Conservation (phyloP, 2,888 invertebrate species). For the Clepsis dumicolana region DNA sequence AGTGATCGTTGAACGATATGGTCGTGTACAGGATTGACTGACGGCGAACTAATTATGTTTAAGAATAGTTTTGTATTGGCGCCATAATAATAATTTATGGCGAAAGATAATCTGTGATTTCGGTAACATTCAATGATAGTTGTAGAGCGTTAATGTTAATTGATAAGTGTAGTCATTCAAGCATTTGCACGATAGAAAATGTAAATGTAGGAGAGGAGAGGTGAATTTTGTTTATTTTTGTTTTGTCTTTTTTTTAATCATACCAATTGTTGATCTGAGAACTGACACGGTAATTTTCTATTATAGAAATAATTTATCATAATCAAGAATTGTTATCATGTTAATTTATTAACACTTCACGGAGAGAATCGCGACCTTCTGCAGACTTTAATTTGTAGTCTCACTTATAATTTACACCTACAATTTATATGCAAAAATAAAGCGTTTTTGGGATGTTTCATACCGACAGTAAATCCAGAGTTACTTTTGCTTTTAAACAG, state of each 20-base stretch:
- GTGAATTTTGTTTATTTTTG: conserved; percentile 21
- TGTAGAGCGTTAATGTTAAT: conserved; percentile 33
- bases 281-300: conserved; percentile 10
- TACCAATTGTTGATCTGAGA: conserved; percentile 12
- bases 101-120: conserved; percentile 40
- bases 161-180: conserved; percentile 23
- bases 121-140: conserved; percentile 32
- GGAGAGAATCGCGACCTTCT: neutral
- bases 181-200: conserved; percentile 15
- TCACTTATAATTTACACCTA: neutral
- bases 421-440: neutral
- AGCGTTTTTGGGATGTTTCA: neutral
- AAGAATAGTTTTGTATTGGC: conserved; percentile 24
- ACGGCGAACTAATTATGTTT: conserved; percentile 28
- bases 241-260: conserved; percentile 9
- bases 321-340: neutral
- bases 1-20: conserved; percentile 2
- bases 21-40: conserved; percentile 26
- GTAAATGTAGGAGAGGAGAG: conserved; percentile 5
- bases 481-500: too few species aligned
- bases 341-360: neutral
- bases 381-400: neutral
- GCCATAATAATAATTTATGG: conserved; percentile 29
- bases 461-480: neutral
- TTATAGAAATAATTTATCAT: neutral